A percentile compares a stretch with the other conserved stretches of the same genome.
Conservation (phyloP, 2,113 vertebrate species). For the Shinisaurus crocodilurus region DNA sequence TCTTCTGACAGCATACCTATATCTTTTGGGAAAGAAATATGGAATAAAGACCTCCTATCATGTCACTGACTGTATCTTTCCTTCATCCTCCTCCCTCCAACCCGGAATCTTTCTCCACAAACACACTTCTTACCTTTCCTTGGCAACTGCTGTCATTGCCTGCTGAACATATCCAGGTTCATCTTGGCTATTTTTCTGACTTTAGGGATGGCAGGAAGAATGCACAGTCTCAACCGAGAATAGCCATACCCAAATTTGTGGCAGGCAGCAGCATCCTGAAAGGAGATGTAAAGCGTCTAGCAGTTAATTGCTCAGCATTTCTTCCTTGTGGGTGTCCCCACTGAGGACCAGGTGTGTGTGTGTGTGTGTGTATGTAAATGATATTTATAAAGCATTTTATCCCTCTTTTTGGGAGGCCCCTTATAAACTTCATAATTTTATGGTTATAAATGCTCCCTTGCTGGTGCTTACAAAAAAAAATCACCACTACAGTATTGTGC, state of each 20-base stretch:
- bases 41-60: no score
- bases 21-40: no score
- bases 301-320: not conserved
- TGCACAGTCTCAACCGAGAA: no score
- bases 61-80: no score
- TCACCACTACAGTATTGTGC: not conserved
- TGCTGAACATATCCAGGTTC: not conserved
- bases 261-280: not conserved
- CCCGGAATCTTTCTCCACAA: no score
- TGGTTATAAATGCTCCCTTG: not conserved
- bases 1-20: no score
- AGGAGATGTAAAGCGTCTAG: not conserved
- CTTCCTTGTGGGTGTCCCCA: not conserved
- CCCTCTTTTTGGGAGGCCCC: not conserved
- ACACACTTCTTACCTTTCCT: not conserved
- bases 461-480: not conserved
- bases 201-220: not conserved
- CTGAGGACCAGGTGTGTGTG: not conserved
- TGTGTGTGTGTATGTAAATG: not conserved
- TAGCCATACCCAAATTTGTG: not conserved
- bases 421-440: not conserved
- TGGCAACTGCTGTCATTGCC: not conserved
- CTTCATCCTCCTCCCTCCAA: no score
- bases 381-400: not conserved
- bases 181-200: not conserved